phyloP scores from a whole-genome alignment of 2,888 invertebrate species.

The Acanthopleura granulata region DNA sequence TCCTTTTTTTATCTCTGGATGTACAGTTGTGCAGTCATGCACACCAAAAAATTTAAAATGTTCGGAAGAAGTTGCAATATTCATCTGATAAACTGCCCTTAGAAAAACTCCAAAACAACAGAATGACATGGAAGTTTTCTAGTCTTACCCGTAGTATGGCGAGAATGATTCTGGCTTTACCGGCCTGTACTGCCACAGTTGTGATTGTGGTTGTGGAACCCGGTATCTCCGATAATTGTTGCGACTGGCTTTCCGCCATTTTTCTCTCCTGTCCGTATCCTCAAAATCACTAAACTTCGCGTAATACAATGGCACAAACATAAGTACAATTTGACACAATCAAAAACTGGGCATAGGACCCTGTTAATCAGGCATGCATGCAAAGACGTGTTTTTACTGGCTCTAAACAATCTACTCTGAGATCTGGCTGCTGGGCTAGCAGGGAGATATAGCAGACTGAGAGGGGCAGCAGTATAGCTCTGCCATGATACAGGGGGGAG shows the following conservation, averaged over 20 bases:
- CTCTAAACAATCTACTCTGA: conserved; percentile 54
- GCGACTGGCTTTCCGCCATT: conserved; percentile 18
- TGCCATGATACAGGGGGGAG: background rate
- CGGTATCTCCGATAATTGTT: conserved; percentile 32
- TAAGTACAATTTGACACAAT: background rate
- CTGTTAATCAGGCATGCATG: conserved; percentile 61
- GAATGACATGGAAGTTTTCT: background rate
- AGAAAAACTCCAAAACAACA: background rate
- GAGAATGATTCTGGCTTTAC: conserved; percentile 87
- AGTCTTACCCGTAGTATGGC: conserved; percentile 86
- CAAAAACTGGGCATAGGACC: conserved; percentile 27
- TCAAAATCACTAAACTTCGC: conserved; percentile 4
- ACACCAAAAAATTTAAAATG: no score
- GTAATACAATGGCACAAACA: conserved; percentile 9
- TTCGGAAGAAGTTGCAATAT: no score
- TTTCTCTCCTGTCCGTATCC: background rate
- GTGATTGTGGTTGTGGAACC: conserved; percentile 81
- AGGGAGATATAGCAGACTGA: conserved; percentile 8
- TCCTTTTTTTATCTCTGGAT: no score
- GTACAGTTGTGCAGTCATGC: no score
- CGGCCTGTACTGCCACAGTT: conserved; percentile 91
- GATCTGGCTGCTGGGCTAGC: background rate
- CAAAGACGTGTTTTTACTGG: conserved; percentile 50
- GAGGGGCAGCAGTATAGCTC: background rate
- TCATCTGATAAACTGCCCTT: no score